Base-by-base conservation (phyloP, 1,140 invertebrate genomes). In the Rhopalosiphum padi region DNA sequence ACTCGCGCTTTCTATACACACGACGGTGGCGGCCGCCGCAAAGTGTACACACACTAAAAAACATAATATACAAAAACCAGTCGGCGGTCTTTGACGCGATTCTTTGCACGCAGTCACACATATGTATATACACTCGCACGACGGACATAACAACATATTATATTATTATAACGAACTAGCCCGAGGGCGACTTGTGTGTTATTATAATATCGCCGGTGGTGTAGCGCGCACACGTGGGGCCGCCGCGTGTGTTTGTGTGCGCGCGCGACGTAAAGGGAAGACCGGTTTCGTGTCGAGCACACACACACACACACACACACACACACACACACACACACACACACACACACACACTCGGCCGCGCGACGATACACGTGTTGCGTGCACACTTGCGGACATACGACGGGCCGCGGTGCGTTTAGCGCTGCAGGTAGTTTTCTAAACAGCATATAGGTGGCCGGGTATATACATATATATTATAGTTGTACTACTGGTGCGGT, bases 1-100 rank as follows among this genome's bases (percentile, higher is more conserved):
- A 90, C 89, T 90, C 89, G 55, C 53, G 89, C 89, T 90, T 90
- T 90, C 89, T 90, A 86, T 41, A 90, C 15, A 51, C 48, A 51
- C 48, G 48, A 2, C 25, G 53, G 21, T n/a, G 43, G 11, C 48
- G 35, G 30, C 35, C n/a, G 51, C 22, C 3, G 35, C 48, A 55
- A 89, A 89, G 87, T 51, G n/a, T 22, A 35, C n/a, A 22, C n/a
- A 46, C 11, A 48, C 4, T 83, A 83, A 30, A 51, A 18, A 55
- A 90, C 8, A 41, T 43, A 90, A 90, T n/a, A 60, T 41, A 41
- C n/a, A 8, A 68, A 90, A 90, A 90, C 89, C 89, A 55, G 89
- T 90, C 88, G 88, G 37, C 35, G 22, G 51, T 90, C 51, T 90
- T 41, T 37, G 51, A 90, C 25, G 35, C 30, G 86, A 88, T 48